Evolutionary conservation across 2,113 vertebrate species (phyloP), one percentile per base, ranked within the genome.

Genomic region (Entelurus aequoreus): DNA sequence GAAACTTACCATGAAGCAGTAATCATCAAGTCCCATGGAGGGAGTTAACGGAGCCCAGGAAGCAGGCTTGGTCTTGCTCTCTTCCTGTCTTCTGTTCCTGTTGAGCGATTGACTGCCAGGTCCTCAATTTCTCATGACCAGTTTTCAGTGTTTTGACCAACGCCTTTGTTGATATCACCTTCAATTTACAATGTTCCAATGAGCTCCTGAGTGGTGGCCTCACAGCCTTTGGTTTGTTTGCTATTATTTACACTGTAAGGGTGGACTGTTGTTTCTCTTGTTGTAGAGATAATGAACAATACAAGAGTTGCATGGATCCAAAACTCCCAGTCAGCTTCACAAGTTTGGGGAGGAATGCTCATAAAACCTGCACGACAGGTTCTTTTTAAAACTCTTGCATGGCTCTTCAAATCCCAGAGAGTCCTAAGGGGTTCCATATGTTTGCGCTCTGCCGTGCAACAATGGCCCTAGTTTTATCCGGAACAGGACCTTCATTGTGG

Each of bases 401-500:
- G 42, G 68, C 65, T 70, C 80, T 82, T 77, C 67, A 78, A 69
- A 78, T 74, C 66, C 40, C 61, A 48, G 69, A 71, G 67, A 69
- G 78, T 81, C 72, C 64, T 81, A 37, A 63, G 7, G 48, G 57
- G 62, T 65, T 82, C 76, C 76, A 77, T 88, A 79, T 87, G 83
- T 71, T 70, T 71, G 61, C 71, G 73, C 36, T 60, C 66, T 63
- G 72, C 62, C 48, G 40, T 12, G 64, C 77, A 82, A 88, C 86
- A 87, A 87, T 89, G 82, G 62, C 73, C 65, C 84, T 69, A 88
- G 84, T 87, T 77, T 87, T 62, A 83, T 68, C 68, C 58, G 16
- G 65, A 87, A 89, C 86, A 89, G 86, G 77, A 82, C 79, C 48
- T 70, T 66, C 83, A 87, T 89, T 89, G 87, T 87, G 44, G 69